Percentiles rank a stretch among this genome's conserved stretches.
Conservation (phyloP, 2,888 invertebrate genomes). For the Spodoptera picta region DNA sequence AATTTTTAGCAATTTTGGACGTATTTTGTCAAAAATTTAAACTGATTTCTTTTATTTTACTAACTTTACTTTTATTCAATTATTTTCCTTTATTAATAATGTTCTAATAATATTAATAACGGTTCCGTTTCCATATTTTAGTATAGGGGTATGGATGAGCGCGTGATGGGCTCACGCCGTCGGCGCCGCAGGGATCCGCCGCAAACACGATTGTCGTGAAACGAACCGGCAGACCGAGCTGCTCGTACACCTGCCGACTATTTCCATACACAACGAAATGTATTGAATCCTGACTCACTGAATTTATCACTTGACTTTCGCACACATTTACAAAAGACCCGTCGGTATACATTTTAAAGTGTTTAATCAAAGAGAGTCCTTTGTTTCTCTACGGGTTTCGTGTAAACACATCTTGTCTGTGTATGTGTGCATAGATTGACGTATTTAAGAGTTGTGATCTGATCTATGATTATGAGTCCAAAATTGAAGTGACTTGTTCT, state of each 20-base stretch:
- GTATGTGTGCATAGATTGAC: not conserved
- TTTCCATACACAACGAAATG: slow-evolving; percentile 40
- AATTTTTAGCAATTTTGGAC: no score
- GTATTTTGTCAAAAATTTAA: no score
- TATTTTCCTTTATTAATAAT: not conserved
- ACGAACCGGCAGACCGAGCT: slow-evolving; percentile 79
- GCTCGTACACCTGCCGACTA: slow-evolving; percentile 76
- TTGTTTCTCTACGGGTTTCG: not conserved
- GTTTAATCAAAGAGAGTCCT: not conserved
- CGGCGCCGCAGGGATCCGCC: slow-evolving; percentile 73
- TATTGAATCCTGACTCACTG: slow-evolving; percentile 16
- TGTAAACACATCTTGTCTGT: not conserved
- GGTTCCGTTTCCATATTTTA: slow-evolving; percentile 55
- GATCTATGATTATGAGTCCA: not conserved
- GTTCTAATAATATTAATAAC: slow-evolving; percentile 7
- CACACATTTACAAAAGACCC: slow-evolving; percentile 15
- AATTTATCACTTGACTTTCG: slow-evolving; percentile 2
- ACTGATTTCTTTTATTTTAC: no score
- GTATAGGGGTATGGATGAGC: slow-evolving; percentile 46
- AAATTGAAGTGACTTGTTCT: slow-evolving; percentile 23
- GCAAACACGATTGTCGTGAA: slow-evolving; percentile 84
- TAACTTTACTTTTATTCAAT: not conserved
- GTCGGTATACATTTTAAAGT: not conserved
- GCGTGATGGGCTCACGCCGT: slow-evolving; percentile 60
- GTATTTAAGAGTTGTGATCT: slow-evolving; percentile 2